A percentile compares a stretch with the other conserved stretches of the same genome.
These are phyloP conservation scores for Xyrichtys novacula DNA, from an alignment of 2,797 vertebrate species.

Conservation along the genomic window DNA sequence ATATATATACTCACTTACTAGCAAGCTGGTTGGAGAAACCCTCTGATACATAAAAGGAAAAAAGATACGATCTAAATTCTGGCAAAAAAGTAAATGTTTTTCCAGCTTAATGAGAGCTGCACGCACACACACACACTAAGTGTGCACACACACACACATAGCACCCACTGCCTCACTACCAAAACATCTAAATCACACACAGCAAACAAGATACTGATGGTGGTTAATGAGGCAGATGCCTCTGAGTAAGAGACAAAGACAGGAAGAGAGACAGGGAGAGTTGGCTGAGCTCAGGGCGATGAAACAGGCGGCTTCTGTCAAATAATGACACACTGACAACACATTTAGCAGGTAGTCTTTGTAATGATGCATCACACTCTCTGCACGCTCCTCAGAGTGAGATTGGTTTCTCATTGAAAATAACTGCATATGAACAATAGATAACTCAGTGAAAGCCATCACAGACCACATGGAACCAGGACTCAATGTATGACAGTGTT, in stretches of 20 bases:
- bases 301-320: constrained; percentile 64
- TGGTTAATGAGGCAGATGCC: constrained; percentile 82
- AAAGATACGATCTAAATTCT: constrained; percentile 69
- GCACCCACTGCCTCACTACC: constrained; percentile 57
- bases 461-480: constrained; percentile 6
- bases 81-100: constrained; percentile 80
- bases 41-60: constrained; percentile 77
- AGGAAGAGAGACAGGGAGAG: constrained; percentile 48
- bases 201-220: constrained; percentile 81
- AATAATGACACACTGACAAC: constrained; percentile 69
- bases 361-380: constrained; percentile 43
- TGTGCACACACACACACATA: constrained; percentile 21
- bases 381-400: constrained; percentile 25
- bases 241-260: constrained; percentile 67
- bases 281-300: constrained; percentile 47
- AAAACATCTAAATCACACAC: constrained; percentile 72
- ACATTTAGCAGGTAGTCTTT: constrained; percentile 70
- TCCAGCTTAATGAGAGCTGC: constrained; percentile 82
- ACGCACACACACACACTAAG: constrained; percentile 35
- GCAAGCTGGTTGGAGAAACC: constrained; percentile 69
- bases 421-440: background rate
- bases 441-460: background rate
- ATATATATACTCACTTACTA: constrained; percentile 29
- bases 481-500: background rate
- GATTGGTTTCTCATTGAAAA: constrained; percentile 20